Evolutionary conservation across 2,888 invertebrate genomes (phyloP), one percentile per base, ranked within the genome.

Genomic region (Ryuthela nishihirai): DNA sequence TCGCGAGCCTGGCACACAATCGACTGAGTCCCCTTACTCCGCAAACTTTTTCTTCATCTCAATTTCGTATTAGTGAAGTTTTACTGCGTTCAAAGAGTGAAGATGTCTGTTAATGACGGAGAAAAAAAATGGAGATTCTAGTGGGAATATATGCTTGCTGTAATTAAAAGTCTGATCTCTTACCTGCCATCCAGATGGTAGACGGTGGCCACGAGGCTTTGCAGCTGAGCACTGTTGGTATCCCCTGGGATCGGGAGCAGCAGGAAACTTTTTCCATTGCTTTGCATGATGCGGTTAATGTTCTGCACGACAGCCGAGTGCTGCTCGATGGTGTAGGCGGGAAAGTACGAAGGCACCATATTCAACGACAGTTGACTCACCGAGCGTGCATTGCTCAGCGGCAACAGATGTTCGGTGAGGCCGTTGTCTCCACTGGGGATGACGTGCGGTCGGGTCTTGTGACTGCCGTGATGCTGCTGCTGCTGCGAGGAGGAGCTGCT

Each of bases 281-380:
- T 40, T 10, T 58, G 56, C 5, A 46, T 38, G 5, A 52, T 1
- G 21, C 58, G 17, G 17, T 43, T 47, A 18, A 58, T 58, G 35
- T 58, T 58, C 34, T 58, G 58, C 7, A 58, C 58, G 2, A 58
- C 58, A 4, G 58, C 58, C 1, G 58, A 58, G 32, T 58, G 58
- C 26, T 58, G 58, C 35, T 58, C 58, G 2, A 58, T 52, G 9
- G 52, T 49, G 18, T 58, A 58, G 1, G 58, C 25, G 0, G 58
- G 50, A 32, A 67, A 67, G 24, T 65, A 64, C 5, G 62, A 60
- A 7, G 65, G 66, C 15, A 65, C 44, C 66, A 65, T 67, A 24
- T 64, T 67, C 2, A 67, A 43, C 0, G 66, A 67, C 17, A 67
- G 41, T 35, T 67, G 65, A 40, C 65, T 66, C 5, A 54, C 63